Base-by-base conservation (phyloP, 2,888 invertebrate genomes). In the Drosophila meridiana region DNA sequence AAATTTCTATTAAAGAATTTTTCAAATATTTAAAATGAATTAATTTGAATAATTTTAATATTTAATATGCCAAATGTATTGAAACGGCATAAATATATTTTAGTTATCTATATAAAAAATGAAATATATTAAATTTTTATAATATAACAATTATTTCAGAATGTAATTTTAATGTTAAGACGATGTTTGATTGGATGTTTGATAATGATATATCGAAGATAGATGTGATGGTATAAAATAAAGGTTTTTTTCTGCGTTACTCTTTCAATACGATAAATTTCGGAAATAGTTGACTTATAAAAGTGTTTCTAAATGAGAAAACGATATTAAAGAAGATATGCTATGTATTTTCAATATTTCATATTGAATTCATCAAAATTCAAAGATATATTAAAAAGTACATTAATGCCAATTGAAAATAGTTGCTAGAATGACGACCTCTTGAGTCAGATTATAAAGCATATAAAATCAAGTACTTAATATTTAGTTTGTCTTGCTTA, bases 401-500 rank as follows among this genome's bases (percentile, higher is more conserved):
- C 3, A 26, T 45, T 45, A 45, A 45, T 45, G 45, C 30, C 14
- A 48, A 48, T 48, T 48, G 48, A 48, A 48, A 48, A 32, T n/a
- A 50, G 11, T 34, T 32, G 32, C n/a, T 11, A 13, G 9, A 30
- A n/a, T n/a, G 50, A 50, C 9, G 50, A 50, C 9, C 50, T 50
- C 32, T 32, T 11, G 5, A 50, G 50, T 50, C 50, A 9, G 32
- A n/a, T 50, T 50, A n/a, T 34, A 34, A 52, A 6, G 11, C n/a
- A 30, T 30, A 56, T 40, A 6, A 40, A 6, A 13, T 14, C 4
- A 11, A 38, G 34, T 2, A 42, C 20, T 20, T 32, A 34, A 26
- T 66, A 20, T 60, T 36, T 36, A 57, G 26, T 72, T 26, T 40
- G 52, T 40, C 6, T 26, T 32, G 84, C 83, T 84, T 55, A 84